Evolutionary conservation across 2,113 vertebrate species (phyloP).

Genomic region (Garra rufa): DNA sequence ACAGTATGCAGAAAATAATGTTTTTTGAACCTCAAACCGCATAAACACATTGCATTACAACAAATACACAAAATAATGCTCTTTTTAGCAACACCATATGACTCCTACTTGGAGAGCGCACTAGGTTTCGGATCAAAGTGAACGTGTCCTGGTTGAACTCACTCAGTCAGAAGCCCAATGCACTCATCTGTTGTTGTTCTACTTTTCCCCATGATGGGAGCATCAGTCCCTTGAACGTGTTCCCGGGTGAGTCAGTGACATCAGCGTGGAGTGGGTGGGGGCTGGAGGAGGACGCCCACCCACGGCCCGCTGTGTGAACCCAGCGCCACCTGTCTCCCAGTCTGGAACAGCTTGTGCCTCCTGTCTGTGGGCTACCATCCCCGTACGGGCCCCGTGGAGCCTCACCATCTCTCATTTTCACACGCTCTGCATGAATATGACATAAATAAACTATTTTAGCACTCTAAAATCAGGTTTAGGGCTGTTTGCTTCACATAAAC

Average conservation of each 20-base stretch:
- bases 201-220: constrained; percentile 32
- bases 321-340: constrained; percentile 75
- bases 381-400: constrained; percentile 41
- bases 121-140: neutral
- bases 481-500: neutral
- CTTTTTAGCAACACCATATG: too few relatives aligned
- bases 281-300: constrained; percentile 68
- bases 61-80: too few relatives aligned
- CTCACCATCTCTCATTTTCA: constrained; percentile 44
- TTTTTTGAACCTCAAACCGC: too few relatives aligned
- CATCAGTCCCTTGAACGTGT: constrained; percentile 45
- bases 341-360: constrained; percentile 66
- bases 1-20: too few relatives aligned
- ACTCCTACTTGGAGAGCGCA: too few relatives aligned
- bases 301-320: constrained; percentile 73
- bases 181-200: constrained; percentile 62
- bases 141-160: neutral
- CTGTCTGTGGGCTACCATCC: constrained; percentile 55
- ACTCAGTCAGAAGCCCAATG: neutral
- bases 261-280: constrained; percentile 53
- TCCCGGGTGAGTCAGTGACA: constrained; percentile 64
- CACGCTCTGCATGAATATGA: constrained; percentile 18
- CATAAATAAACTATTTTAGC: constrained; percentile 28
- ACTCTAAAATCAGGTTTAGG: neutral
- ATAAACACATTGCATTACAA: too few relatives aligned